A percentile compares a stretch with the other conserved stretches of the same genome.
Evolutionary conservation across 2,113 vertebrate species (phyloP).

Genomic region (Chionis minor): DNA sequence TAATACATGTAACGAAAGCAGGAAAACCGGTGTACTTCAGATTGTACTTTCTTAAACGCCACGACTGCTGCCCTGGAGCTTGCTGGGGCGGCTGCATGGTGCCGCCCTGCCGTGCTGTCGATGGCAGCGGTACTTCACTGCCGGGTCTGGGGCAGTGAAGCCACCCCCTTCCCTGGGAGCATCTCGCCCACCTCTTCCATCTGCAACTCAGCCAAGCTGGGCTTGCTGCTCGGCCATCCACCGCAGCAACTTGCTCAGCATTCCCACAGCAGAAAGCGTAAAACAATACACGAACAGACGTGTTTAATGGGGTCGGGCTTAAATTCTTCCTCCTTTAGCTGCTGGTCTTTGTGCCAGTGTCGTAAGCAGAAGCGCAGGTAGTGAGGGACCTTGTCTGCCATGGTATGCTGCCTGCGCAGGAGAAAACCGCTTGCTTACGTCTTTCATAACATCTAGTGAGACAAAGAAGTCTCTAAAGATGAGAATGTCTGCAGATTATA

Average conservation of each 20-base stretch:
- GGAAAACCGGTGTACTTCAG: too few species aligned
- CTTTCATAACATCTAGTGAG: not conserved
- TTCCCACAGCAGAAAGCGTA: not conserved
- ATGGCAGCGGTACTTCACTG: too few species aligned
- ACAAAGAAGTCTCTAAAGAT: not conserved
- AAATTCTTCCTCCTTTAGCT: not conserved
- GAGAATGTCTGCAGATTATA: not conserved
- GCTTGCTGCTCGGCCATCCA: not conserved
- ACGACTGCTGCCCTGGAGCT: not conserved
- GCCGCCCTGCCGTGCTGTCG: not conserved
- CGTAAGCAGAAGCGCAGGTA: not conserved
- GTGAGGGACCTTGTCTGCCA: not conserved
- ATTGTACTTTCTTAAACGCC: not conserved
- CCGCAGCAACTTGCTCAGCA: not conserved
- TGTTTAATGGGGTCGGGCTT: too few species aligned
- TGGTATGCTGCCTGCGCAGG: accelerated
- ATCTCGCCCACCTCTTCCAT: not conserved
- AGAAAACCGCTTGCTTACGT: not conserved
- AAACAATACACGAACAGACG: not conserved
- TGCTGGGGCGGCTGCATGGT: not conserved
- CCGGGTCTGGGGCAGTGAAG: not conserved
- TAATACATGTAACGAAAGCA: not conserved
- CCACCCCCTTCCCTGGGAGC: not conserved
- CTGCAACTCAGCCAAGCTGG: not conserved
- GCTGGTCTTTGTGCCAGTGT: not conserved